Conservation (phyloP, 2,888 invertebrate species). For the Pomacea canaliculata region DNA sequence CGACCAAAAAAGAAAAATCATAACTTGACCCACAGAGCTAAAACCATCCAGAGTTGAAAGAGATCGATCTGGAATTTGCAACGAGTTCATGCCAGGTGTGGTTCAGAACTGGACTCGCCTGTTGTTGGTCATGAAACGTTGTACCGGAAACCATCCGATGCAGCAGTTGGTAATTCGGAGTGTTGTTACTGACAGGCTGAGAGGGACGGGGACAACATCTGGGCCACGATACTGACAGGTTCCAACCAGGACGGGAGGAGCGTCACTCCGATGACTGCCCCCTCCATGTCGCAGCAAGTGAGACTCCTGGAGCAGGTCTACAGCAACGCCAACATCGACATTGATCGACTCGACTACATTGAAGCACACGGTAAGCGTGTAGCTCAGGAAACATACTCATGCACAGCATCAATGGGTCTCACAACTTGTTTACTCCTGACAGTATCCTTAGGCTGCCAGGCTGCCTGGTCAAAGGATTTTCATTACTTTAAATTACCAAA, state of each 20-base stretch:
- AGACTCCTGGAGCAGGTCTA: conserved; percentile 33
- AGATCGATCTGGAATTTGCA: too few species aligned
- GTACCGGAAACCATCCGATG: too few species aligned
- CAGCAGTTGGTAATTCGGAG: too few species aligned
- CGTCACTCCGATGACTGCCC: conserved; percentile 39
- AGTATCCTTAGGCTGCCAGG: too few species aligned
- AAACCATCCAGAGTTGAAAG: too few species aligned
- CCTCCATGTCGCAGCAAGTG: conserved; percentile 39
- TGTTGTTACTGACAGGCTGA: conserved; percentile 32
- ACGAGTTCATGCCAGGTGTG: too few species aligned
- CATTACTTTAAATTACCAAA: too few species aligned
- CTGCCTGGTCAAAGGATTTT: background rate
- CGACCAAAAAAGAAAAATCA: too few species aligned
- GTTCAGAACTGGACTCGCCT: too few species aligned
- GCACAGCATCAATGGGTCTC: background rate
- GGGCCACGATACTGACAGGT: conserved; percentile 38
- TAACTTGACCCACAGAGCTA: too few species aligned
- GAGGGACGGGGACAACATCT: conserved; percentile 39
- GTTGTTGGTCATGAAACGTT: too few species aligned
- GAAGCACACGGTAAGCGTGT: conserved; percentile 41
- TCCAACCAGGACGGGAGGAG: conserved; percentile 43
- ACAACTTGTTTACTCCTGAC: too few species aligned
- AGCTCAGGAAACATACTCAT: background rate
- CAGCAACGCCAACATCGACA: conserved; percentile 17
- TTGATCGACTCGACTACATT: conserved; percentile 33